Percentiles rank a stretch among this genome's conserved stretches.
These are phyloP conservation scores for Drosophila setosimentum DNA, from an alignment of 2,888 invertebrate species.

Conservation along the genomic window DNA sequence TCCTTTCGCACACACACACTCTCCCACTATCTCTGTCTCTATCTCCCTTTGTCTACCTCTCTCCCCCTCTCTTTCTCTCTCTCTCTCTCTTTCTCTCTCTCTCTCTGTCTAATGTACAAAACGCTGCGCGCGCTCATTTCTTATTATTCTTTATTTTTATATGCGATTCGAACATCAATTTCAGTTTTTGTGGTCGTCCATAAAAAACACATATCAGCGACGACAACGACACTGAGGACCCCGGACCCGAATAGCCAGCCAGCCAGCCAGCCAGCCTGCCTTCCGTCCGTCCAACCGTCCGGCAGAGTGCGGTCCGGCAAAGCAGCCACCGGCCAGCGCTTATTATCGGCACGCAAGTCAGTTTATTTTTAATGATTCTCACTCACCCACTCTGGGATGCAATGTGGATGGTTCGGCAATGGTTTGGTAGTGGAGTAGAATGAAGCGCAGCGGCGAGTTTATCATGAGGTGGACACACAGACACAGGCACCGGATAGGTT, in stretches of 20 bases:
- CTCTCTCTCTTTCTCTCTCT: slow-evolving; percentile 12
- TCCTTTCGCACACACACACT: neutral
- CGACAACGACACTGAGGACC: slow-evolving; percentile 53
- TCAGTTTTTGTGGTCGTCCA: slow-evolving; percentile 79
- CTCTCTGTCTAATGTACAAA: slow-evolving; percentile 71
- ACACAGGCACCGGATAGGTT: slow-evolving; percentile 41
- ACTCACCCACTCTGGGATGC: slow-evolving; percentile 73
- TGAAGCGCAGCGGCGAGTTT: slow-evolving; percentile 48
- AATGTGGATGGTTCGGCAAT: slow-evolving; percentile 14
- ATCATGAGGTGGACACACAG: slow-evolving; percentile 58
- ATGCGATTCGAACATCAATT: slow-evolving; percentile 79
- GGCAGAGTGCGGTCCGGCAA: slow-evolving; percentile 22
- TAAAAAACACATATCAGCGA: slow-evolving; percentile 77
- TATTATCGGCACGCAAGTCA: slow-evolving; percentile 83
- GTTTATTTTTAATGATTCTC: slow-evolving; percentile 83
- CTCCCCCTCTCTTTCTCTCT: too few relatives aligned
- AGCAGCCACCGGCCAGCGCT: slow-evolving; percentile 58
- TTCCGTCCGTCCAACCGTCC: neutral
- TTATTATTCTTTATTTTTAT: slow-evolving; percentile 77
- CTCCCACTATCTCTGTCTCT: neutral
- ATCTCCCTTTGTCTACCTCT: slow-evolving; percentile 13
- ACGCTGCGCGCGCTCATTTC: slow-evolving; percentile 79
- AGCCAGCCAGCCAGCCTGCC: neutral
- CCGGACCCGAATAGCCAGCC: slow-evolving; percentile 24
- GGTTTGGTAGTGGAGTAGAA: neutral